Evolutionary conservation across 2,888 invertebrate species (phyloP).

Genomic region (Cepaea hortensis): DNA sequence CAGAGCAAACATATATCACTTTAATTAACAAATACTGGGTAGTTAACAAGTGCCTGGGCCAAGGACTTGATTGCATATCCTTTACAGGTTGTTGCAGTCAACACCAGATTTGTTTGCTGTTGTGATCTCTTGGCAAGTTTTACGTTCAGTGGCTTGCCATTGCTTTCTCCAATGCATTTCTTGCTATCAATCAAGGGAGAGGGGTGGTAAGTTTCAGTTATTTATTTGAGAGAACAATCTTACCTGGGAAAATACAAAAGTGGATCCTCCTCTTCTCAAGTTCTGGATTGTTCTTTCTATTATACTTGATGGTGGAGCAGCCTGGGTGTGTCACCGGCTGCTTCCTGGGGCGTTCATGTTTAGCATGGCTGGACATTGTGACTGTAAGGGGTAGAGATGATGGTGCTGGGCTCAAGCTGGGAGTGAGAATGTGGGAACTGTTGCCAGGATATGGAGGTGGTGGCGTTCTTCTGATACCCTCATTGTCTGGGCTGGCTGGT

Average conservation of each 20-base stretch:
- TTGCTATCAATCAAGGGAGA: too few relatives aligned
- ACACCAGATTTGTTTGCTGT: too few relatives aligned
- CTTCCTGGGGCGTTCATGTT: conserved; percentile 53
- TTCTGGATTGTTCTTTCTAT: conserved; percentile 96
- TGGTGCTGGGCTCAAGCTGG: conserved; percentile 45
- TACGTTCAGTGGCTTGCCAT: too few relatives aligned
- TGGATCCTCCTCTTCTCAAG: conserved; percentile 95
- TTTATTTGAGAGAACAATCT: conserved; percentile 44
- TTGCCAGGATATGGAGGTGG: conserved; percentile 71
- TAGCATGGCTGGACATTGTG: conserved; percentile 28
- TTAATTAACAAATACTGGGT: too few relatives aligned
- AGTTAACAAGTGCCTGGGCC: too few relatives aligned
- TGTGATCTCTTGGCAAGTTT: too few relatives aligned
- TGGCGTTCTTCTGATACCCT: conserved; percentile 62
- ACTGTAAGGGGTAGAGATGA: conserved; percentile 47
- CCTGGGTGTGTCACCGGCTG: conserved; percentile 73
- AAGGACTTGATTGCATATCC: too few relatives aligned
- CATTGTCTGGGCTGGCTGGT: conserved; percentile 68
- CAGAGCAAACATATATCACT: too few relatives aligned
- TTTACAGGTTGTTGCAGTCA: too few relatives aligned
- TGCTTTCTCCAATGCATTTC: too few relatives aligned
- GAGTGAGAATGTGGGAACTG: conserved; percentile 41
- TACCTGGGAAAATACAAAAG: conserved; percentile 91
- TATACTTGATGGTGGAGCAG: conserved; percentile 83
- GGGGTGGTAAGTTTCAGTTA: too few relatives aligned